Base-by-base conservation (phyloP, 2,797 vertebrate species). In the Gadopsis marmoratus region DNA sequence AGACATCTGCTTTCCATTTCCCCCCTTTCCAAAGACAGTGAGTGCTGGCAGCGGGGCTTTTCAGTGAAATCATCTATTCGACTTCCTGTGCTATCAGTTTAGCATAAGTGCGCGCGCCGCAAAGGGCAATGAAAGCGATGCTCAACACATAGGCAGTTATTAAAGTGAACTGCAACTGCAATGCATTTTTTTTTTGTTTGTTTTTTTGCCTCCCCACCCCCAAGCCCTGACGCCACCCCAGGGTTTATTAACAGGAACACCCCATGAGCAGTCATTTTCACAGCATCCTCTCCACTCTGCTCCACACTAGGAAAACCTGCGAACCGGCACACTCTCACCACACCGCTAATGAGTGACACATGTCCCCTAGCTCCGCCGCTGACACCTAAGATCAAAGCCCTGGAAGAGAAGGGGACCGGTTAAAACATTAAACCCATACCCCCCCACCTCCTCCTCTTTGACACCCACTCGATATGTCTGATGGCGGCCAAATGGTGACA, bases 1-100 rank as follows among this genome's bases (percentile, higher is more conserved):
- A 84, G 82, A 94, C 93, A 94, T 94, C 93, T 95, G 94, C 84
- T 93, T 93, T 92, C 90, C 90, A 95, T 93, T 95, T 94, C 94
- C 94, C 92, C 86, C 80, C 89, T 83, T 88, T 88, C 90, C 81
- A 83, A 94, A 91, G 91, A 92, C 92, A 92, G 90, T 81, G 84
- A 91, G 81, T 71, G 86, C 90, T 93, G 92, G 92, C 91, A 92
- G 93, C 60, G 3, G 43, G 35, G 86, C 83, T 86, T 87, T 92
- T 92, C 93, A 91, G 89, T 93, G 92, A 92, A 91, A 91, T 92
- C 39, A 90, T 93, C 93, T 93, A 80, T 92, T 88, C 80, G 1
- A 89, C 94, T 93, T 95, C 93, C 93, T 94, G 91, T 92, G 86
- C 88, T 91, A 93, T 92, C 89, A 88, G 87, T 86, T 93, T 86